Base-by-base conservation (phyloP, 2,797 vertebrate species). In the Premnoplex brunnescens region DNA sequence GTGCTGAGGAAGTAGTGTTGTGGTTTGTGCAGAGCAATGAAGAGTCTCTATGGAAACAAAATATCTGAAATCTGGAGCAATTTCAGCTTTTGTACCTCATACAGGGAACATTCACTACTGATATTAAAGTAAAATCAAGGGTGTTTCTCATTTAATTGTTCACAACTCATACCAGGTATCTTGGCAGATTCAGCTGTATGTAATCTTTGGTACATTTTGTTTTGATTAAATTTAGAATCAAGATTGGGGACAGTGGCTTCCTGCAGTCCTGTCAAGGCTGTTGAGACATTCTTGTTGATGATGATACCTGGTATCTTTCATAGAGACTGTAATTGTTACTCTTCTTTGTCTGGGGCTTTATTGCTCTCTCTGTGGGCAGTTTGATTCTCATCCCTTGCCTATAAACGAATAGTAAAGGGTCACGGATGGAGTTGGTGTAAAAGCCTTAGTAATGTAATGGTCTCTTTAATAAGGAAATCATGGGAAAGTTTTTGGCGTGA, bases 41-140 rank as follows among this genome's bases (percentile, higher is more conserved):
- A 52, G 85, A 51, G 55, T 89, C 92, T 94, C 94, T 83, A 69
- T 91, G 88, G 94, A 93, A 96, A 96, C 66, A 89, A 88, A 92
- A 49, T 72, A 26, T 11, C 28, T 34, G 30, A 93, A 78, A 93
- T 76, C 88, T 86, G 71, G 83, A 89, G 26, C 83, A 76, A 46
- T 55, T 93, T 73, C 52, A 81, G 67, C 67, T 81, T 73, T 73
- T 73, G 32, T 85, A 26, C 23, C 22, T 90, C 78, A 23, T 13
- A 43, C 5, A 52, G 59, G 55, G 48, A 86, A 26, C 21, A 12
- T 71, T 89, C 63, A 48, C 73, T 89, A 24, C 44, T 23, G 85
- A 18, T 69, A 78, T 19, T 27, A 83, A 91, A 91, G 72, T 58
- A 91, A 94, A 84, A 63, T 78, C 58, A 72, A 79, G 55, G 11